Evolutionary conservation across 2,888 invertebrate genomes (phyloP).

Genomic region (Papilio gigon): DNA sequence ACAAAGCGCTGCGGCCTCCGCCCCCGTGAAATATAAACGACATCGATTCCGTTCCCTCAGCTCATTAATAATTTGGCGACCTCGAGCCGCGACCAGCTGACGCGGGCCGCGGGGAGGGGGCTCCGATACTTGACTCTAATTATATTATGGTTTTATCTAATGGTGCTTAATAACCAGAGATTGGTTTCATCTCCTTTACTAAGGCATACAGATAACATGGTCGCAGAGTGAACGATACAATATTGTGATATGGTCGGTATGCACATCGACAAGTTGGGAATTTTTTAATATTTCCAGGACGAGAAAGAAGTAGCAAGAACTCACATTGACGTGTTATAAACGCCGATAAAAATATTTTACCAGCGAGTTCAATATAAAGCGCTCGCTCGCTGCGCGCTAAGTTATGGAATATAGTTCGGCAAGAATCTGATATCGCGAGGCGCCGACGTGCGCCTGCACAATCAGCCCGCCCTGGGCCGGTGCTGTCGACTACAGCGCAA

Average conservation of each 20-base stretch:
- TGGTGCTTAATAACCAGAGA: background rate
- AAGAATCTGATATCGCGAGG: slow-evolving; percentile 10
- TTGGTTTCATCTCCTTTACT: background rate
- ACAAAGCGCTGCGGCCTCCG: background rate
- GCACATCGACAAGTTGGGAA: too few species aligned
- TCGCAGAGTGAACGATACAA: too few species aligned
- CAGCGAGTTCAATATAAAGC: slow-evolving; percentile 6
- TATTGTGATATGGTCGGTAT: too few species aligned
- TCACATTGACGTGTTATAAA: background rate
- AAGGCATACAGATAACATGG: background rate
- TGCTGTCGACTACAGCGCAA: too few species aligned
- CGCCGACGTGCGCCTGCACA: slow-evolving; percentile 2
- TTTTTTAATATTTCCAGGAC: background rate
- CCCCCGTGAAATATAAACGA: slow-evolving; percentile 22
- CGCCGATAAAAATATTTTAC: background rate
- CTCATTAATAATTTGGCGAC: slow-evolving; percentile 26
- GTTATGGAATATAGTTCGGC: background rate
- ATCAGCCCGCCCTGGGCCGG: background rate
- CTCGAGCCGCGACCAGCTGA: slow-evolving; percentile 8
- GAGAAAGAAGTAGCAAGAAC: background rate
- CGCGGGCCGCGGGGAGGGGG: background rate
- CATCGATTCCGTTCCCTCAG: slow-evolving; percentile 12
- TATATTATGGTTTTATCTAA: background rate
- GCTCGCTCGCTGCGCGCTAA: background rate
- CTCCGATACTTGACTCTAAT: background rate